Percentiles rank a stretch among this genome's conserved stretches.
Conservation (phyloP, 2,113 vertebrate species). For the Platysteira castanea region DNA sequence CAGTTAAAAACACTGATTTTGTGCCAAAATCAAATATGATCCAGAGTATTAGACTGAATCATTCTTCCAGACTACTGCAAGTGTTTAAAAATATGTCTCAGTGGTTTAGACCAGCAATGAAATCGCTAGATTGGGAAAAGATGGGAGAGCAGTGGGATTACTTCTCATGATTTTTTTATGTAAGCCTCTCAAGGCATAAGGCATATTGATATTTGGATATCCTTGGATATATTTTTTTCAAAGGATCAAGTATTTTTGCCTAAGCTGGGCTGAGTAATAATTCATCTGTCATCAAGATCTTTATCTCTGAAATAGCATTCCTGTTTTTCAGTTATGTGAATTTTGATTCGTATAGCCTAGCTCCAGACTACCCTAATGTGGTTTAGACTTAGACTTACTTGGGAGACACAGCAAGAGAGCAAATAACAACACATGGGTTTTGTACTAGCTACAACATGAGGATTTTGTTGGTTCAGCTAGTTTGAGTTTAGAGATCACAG, state of each 20-base stretch:
- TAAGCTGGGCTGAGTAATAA: not conserved
- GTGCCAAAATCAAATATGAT: not conserved
- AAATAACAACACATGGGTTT: not conserved
- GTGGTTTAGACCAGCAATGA: not conserved
- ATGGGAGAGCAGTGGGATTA: not conserved
- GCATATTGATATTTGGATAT: not conserved
- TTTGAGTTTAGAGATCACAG: not conserved
- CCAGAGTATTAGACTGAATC: not conserved
- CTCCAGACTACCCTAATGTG: not conserved
- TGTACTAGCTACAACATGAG: not conserved
- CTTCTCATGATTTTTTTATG: not conserved
- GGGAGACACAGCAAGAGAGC: not conserved
- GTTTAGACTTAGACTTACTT: not conserved
- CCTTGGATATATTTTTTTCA: not conserved
- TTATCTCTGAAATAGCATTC: not conserved
- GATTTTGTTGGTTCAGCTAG: not conserved
- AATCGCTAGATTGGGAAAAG: not conserved
- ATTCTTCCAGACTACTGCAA: not conserved
- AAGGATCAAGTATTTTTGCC: not conserved
- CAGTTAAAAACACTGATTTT: not conserved
- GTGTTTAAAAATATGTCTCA: not conserved
- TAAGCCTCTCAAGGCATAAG: not conserved
- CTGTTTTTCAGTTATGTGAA: not conserved
- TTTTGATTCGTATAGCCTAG: not conserved
- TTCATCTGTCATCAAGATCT: not conserved